Evolutionary conservation across 2,113 vertebrate genomes (phyloP).

Genomic region (Puntigrus tetrazona): DNA sequence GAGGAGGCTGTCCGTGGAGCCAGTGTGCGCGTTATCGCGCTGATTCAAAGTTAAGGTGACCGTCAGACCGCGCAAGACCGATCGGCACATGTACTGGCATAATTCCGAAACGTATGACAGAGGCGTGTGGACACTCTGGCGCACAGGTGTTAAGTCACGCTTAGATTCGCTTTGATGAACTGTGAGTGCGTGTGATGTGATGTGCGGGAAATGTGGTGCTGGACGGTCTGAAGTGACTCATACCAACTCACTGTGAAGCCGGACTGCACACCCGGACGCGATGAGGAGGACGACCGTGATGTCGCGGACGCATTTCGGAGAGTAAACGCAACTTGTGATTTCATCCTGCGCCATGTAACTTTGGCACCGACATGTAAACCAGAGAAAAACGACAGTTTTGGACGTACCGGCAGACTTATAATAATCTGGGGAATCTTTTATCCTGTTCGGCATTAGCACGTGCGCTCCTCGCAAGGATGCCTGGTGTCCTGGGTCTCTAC

Average conservation of each 20-base stretch:
- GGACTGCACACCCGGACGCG: neutral
- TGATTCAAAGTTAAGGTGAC: neutral
- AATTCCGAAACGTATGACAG: neutral
- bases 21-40: neutral
- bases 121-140: neutral
- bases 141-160: neutral
- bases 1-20: neutral
- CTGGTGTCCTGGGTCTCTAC: constrained; percentile 77
- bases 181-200: neutral
- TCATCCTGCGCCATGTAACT: neutral
- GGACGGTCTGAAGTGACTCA: neutral
- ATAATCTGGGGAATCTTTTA: constrained; percentile 56
- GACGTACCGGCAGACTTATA: neutral
- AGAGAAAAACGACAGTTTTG: neutral
- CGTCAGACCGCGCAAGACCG: neutral
- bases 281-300: neutral
- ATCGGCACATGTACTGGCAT: neutral
- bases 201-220: neutral
- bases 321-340: neutral
- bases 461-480: constrained; percentile 65
- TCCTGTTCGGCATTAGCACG: neutral
- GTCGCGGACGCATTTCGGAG: neutral
- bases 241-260: constrained; percentile 12
- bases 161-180: neutral
- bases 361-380: neutral